A percentile compares a stretch with the other conserved stretches of the same genome.
These are phyloP conservation scores for Papilio aristodemus DNA, from an alignment of 1,140 invertebrate species.

Conservation along the genomic window DNA sequence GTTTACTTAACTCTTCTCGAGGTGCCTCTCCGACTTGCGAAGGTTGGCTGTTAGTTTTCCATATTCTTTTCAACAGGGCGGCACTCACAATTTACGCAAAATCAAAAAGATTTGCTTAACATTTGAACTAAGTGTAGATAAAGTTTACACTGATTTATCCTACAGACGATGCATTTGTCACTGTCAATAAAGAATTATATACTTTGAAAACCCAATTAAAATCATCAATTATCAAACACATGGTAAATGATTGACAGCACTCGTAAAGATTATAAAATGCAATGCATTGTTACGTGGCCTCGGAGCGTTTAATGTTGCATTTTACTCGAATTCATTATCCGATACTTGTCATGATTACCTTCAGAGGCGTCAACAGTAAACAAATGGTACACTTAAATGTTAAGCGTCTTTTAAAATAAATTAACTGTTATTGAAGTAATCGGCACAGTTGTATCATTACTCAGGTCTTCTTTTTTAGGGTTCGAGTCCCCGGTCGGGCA, in stretches of 20 bases:
- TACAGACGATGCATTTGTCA: background rate
- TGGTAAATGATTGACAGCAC: conserved; percentile 3
- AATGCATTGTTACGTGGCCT: conserved; percentile 15
- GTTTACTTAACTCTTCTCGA: no score
- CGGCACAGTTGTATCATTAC: no score
- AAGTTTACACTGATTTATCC: background rate
- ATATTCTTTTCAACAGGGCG: no score
- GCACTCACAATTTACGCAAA: no score
- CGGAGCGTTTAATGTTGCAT: conserved; percentile 11
- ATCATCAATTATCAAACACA: background rate
- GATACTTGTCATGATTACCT: conserved; percentile 22
- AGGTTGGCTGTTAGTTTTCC: no score
- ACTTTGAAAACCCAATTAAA: conserved; percentile 13
- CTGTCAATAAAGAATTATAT: background rate
- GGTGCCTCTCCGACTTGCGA: no score
- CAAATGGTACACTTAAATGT: conserved; percentile 9
- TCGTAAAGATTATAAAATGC: conserved; percentile 19
- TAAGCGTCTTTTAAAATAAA: background rate
- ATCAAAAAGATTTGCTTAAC: no score
- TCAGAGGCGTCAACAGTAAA: background rate
- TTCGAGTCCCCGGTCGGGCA: no score
- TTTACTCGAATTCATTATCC: conserved; percentile 7
- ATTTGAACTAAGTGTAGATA: no score
- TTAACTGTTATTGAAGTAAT: background rate
- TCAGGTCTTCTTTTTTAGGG: no score